These are phyloP conservation scores for Notodonta ziczac DNA, from an alignment of 2,888 invertebrate species.

Conservation along the genomic window DNA sequence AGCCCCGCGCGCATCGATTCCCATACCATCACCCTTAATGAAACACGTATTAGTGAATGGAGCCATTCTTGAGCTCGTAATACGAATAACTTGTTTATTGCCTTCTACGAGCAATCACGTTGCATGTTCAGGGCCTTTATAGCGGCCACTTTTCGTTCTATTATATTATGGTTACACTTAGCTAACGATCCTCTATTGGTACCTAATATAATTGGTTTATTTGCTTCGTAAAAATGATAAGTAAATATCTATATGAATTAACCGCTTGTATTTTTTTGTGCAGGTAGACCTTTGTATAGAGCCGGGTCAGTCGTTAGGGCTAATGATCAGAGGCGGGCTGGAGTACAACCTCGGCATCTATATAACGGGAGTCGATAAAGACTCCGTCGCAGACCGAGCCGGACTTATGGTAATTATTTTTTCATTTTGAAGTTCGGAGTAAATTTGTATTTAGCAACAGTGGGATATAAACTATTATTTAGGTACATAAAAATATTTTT, in stretches of 20 bases:
- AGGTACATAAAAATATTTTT: background rate
- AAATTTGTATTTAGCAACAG: background rate
- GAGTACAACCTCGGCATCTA: conserved; percentile 98
- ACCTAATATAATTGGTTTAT: no score
- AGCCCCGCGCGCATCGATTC: conserved; percentile 37
- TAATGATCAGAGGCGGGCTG: conserved; percentile 97
- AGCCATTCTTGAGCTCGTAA: conserved; percentile 24
- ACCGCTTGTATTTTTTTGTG: conserved; percentile 34
- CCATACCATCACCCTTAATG: conserved; percentile 39
- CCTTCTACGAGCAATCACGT: conserved; percentile 21
- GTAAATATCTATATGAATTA: conserved; percentile 9
- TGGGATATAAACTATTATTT: background rate
- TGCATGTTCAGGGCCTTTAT: conserved; percentile 14
- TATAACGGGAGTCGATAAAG: conserved; percentile 97
- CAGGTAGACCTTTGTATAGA: conserved; percentile 95
- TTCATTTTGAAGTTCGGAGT: conserved; percentile 8
- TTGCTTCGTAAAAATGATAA: background rate
- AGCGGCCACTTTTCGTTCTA: conserved; percentile 16
- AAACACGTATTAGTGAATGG: conserved; percentile 39
- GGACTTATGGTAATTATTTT: conserved; percentile 90
- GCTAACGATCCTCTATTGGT: no score
- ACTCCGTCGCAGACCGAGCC: conserved; percentile 95
- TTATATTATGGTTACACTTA: no score
- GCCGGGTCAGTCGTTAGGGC: conserved; percentile 94
- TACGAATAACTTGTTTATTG: conserved; percentile 31